Conservation (phyloP, 2,797 vertebrate species). For the Gambusia yucatana region DNA sequence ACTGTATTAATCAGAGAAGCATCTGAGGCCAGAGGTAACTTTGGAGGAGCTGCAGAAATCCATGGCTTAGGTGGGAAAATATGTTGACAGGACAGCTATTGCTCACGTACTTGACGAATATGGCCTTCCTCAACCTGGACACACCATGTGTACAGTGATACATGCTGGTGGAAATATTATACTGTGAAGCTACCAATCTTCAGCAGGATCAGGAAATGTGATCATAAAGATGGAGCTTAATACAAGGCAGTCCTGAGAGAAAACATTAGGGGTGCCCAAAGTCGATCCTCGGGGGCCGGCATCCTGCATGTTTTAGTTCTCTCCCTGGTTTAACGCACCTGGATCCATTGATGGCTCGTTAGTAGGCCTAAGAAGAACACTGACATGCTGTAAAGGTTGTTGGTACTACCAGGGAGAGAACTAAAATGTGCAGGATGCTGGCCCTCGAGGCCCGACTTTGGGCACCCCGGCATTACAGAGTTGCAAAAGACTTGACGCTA, state of each 20-base stretch:
- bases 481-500: background rate
- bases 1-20: background rate
- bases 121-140: background rate
- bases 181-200: background rate
- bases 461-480: too few species aligned
- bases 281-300: too few species aligned
- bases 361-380: too few species aligned
- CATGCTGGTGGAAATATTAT: background rate
- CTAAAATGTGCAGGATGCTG: too few species aligned
- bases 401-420: too few species aligned
- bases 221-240: background rate
- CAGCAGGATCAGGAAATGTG: background rate
- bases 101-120: background rate
- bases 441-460: too few species aligned
- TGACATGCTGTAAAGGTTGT: too few species aligned
- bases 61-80: background rate
- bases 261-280: background rate
- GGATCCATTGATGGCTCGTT: too few species aligned
- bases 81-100: background rate
- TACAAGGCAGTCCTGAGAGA: background rate
- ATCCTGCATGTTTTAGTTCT: too few species aligned
- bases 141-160: background rate
- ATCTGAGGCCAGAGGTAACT: background rate
- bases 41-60: conserved; percentile 2
- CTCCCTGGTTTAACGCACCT: too few species aligned